These are phyloP conservation scores for Gyrodactylus bullatarudis DNA, from an alignment of 1,140 invertebrate species.

Conservation along the genomic window DNA sequence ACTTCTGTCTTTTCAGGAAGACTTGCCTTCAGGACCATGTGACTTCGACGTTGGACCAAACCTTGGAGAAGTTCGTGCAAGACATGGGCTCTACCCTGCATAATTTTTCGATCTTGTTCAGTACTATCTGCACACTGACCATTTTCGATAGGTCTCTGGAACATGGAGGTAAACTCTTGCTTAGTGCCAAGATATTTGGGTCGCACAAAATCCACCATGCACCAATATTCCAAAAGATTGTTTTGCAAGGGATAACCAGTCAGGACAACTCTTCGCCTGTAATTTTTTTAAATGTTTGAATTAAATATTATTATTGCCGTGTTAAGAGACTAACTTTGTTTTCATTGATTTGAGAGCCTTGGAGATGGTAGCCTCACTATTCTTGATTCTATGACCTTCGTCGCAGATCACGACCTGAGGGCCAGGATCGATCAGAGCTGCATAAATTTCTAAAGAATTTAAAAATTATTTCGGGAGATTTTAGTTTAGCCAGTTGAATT, in stretches of 20 bases:
- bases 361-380: constrained; percentile 44
- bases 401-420: constrained; percentile 64
- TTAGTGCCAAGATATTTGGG: constrained; percentile 55
- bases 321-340: constrained; percentile 35
- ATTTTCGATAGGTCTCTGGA: constrained; percentile 37
- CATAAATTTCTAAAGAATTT: background rate
- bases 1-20: constrained; percentile 76
- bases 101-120: constrained; percentile 44
- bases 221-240: constrained; percentile 51
- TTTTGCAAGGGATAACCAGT: constrained; percentile 83
- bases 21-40: constrained; percentile 53
- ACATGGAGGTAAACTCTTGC: constrained; percentile 47
- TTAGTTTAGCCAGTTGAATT: too few relatives aligned
- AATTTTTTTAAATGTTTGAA: background rate
- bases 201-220: constrained; percentile 76
- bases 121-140: constrained; percentile 73
- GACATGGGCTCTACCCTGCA: constrained; percentile 68
- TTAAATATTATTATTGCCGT: background rate
- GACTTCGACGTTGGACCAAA: constrained; percentile 60
- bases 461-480: too few relatives aligned
- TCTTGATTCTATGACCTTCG: constrained; percentile 71
- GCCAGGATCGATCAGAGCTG: constrained; percentile 70
- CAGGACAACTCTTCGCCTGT: constrained; percentile 38
- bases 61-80: constrained; percentile 59
- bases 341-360: constrained; percentile 43